These are phyloP conservation scores for Epinephelus fuscoguttatus DNA, from an alignment of 2,113 vertebrate genomes.

Conservation along the genomic window DNA sequence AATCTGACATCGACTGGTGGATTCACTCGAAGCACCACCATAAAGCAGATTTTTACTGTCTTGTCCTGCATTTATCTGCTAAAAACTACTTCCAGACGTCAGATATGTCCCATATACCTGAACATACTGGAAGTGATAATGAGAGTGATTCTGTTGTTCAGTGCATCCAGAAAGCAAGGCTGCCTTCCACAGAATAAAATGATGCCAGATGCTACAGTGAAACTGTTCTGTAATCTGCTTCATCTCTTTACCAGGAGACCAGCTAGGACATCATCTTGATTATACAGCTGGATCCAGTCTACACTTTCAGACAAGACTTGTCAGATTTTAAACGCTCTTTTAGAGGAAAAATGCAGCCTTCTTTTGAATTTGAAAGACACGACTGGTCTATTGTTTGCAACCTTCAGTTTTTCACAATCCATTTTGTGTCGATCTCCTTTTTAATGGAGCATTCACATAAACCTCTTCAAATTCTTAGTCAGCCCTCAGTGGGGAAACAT, in stretches of 20 bases:
- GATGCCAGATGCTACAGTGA: background rate
- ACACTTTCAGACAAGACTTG: background rate
- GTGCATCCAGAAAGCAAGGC: background rate
- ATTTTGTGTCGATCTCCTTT: background rate
- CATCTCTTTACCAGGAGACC: no score
- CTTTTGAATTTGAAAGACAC: background rate
- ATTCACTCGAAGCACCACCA: background rate
- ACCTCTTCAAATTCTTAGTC: background rate
- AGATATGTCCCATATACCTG: background rate
- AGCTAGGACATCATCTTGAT: background rate
- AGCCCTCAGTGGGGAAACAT: background rate
- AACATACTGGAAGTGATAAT: slow-evolving; percentile 33
- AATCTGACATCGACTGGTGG: slow-evolving; percentile 5
- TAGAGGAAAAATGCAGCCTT: background rate
- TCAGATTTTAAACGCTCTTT: slow-evolving; percentile 18
- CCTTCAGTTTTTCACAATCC: background rate
- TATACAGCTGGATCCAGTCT: slow-evolving; percentile 1
- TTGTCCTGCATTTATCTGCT: background rate
- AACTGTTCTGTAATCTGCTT: slow-evolving; percentile 4
- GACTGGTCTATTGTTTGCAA: background rate
- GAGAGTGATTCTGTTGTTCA: background rate
- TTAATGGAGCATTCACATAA: background rate
- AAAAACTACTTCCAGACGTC: background rate
- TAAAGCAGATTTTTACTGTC: background rate
- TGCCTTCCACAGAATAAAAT: background rate